These are phyloP conservation scores for Protaetia brevitarsis DNA, from an alignment of 1,140 invertebrate genomes.

Conservation along the genomic window DNA sequence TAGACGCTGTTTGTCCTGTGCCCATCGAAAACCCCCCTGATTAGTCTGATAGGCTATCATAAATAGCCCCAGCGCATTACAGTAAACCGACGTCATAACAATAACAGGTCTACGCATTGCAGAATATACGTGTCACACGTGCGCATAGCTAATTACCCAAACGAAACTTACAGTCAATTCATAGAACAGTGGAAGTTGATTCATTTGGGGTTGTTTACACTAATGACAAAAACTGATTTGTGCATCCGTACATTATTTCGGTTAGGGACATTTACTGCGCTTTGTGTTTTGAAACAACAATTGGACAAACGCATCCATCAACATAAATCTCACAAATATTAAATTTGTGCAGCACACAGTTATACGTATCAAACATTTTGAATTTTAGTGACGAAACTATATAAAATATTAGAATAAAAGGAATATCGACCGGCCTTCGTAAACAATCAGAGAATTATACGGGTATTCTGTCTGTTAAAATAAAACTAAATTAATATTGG, in stretches of 20 bases:
- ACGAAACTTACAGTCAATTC: slow-evolving; percentile 1
- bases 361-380: too few species aligned
- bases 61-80: background rate
- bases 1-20: background rate
- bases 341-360: too few species aligned
- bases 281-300: too few species aligned
- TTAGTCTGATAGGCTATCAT: background rate
- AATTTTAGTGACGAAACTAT: too few species aligned
- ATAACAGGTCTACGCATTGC: slow-evolving; percentile 2
- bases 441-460: too few species aligned
- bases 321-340: too few species aligned
- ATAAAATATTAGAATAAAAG: too few species aligned
- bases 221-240: slow-evolving; percentile 13
- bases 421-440: too few species aligned
- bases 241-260: background rate
- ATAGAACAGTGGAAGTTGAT: background rate
- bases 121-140: slow-evolving; percentile 5
- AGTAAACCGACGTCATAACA: background rate
- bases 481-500: too few species aligned
- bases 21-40: background rate
- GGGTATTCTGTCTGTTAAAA: too few species aligned
- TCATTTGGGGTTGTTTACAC: slow-evolving; percentile 6
- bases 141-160: background rate
- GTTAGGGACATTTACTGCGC: background rate
- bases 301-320: too few species aligned